A percentile compares a stretch with the other conserved stretches of the same genome.
These are phyloP conservation scores for Dendrolimus pini DNA, from an alignment of 2,888 invertebrate genomes.

Conservation along the genomic window DNA sequence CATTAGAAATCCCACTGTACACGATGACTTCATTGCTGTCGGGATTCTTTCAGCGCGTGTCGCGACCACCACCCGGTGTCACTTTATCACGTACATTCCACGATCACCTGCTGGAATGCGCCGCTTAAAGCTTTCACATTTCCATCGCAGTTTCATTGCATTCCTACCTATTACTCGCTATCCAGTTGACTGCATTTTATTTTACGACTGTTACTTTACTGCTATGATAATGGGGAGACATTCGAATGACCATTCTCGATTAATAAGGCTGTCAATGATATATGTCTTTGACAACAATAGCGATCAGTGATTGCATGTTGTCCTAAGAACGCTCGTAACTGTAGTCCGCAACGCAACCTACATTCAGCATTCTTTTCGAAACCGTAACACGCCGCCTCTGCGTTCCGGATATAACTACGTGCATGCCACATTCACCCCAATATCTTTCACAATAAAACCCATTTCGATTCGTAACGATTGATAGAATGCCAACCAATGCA, in stretches of 20 bases:
- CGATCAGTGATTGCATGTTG: slow-evolving; percentile 53
- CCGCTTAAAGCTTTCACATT: slow-evolving; percentile 25
- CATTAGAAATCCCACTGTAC: slow-evolving; percentile 67
- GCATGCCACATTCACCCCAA: slow-evolving; percentile 61
- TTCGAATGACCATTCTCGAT: slow-evolving; percentile 13
- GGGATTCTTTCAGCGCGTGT: slow-evolving; percentile 50
- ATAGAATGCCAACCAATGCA: slow-evolving; percentile 54
- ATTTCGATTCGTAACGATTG: slow-evolving; percentile 42
- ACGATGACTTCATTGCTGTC: slow-evolving; percentile 65
- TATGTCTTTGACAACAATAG: slow-evolving; percentile 49
- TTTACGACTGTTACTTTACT: not conserved
- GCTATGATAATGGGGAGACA: not conserved
- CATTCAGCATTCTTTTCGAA: slow-evolving; percentile 76
- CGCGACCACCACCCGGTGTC: slow-evolving; percentile 28
- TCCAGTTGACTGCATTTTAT: not conserved
- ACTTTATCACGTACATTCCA: slow-evolving; percentile 33
- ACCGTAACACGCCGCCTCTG: slow-evolving; percentile 73
- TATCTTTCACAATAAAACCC: slow-evolving; percentile 51
- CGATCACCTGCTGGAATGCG: slow-evolving; percentile 28
- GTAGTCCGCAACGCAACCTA: slow-evolving; percentile 71
- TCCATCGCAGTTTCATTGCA: not conserved
- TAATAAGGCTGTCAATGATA: slow-evolving; percentile 37
- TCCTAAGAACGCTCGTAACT: slow-evolving; percentile 61
- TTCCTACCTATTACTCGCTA: not conserved
- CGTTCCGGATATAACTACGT: slow-evolving; percentile 63